A percentile compares a stretch with the other conserved stretches of the same genome.
Evolutionary conservation across 2,888 invertebrate genomes (phyloP).

Genomic region (Hirtodrosophila trivittata): DNA sequence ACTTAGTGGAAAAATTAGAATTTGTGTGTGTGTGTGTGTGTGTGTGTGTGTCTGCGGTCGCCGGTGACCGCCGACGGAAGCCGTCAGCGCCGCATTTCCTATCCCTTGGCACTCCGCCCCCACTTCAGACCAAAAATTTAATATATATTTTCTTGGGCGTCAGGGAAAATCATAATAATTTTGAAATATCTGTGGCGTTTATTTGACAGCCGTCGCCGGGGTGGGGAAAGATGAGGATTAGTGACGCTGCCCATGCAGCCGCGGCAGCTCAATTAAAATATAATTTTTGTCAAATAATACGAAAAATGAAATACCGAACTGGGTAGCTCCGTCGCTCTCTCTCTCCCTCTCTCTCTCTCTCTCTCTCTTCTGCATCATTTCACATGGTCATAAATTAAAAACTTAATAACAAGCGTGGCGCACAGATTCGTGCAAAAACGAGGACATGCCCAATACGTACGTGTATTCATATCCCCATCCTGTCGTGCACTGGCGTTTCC

Average conservation of each 20-base stretch:
- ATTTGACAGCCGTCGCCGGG: slow-evolving; percentile 67
- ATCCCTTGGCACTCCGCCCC: slow-evolving; percentile 24
- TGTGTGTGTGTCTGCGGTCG: slow-evolving; percentile 66
- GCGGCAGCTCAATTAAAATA: slow-evolving; percentile 76
- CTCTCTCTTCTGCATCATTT: slow-evolving; percentile 29
- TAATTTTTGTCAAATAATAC: slow-evolving; percentile 66
- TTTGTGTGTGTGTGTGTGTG: slow-evolving; percentile 34
- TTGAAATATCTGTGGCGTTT: slow-evolving; percentile 75
- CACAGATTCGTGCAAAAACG: slow-evolving; percentile 63
- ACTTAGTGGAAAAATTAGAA: slow-evolving; percentile 71
- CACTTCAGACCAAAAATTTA: slow-evolving; percentile 56
- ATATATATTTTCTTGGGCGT: slow-evolving; percentile 64
- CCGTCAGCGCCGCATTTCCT: slow-evolving; percentile 49
- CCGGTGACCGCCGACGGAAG: slow-evolving; percentile 66
- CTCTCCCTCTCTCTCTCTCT: background rate
- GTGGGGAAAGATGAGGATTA: slow-evolving; percentile 13
- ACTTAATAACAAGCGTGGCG: slow-evolving; percentile 80
- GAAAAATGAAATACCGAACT: slow-evolving; percentile 30
- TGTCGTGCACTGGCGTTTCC: slow-evolving; percentile 14
- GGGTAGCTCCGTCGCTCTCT: slow-evolving; percentile 5
- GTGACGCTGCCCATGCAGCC: too few relatives aligned
- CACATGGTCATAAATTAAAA: slow-evolving; percentile 81
- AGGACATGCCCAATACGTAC: slow-evolving; percentile 80
- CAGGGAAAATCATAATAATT: slow-evolving; percentile 74
- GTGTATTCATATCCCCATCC: slow-evolving; percentile 48